A percentile compares a stretch with the other conserved stretches of the same genome.
Conservation (phyloP, 2,113 vertebrate species). For the Clupea harengus region DNA sequence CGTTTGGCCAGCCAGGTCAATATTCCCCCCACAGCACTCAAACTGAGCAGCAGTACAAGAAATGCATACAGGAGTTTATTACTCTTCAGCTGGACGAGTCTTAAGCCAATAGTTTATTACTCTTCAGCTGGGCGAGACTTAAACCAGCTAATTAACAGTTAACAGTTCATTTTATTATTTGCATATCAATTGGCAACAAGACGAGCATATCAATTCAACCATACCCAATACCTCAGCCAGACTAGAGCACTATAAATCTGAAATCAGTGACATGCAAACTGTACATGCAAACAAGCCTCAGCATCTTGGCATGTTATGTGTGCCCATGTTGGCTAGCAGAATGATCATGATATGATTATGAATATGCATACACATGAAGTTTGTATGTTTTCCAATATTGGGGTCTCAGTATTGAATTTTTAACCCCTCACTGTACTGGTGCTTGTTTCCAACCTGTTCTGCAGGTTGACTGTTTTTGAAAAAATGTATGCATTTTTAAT, state of each 20-base stretch:
- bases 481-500: not conserved
- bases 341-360: not conserved
- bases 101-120: constrained; percentile 75
- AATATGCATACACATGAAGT: not conserved
- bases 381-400: constrained; percentile 14
- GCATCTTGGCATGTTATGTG: not conserved
- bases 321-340: not conserved
- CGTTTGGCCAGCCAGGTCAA: constrained; percentile 83
- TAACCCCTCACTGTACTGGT: constrained; percentile 18
- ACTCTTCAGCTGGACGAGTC: constrained; percentile 76
- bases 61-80: constrained; percentile 84
- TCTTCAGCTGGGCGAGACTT: constrained; percentile 75
- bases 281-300: not conserved
- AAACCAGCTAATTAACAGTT: constrained; percentile 44
- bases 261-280: not conserved
- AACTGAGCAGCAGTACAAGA: constrained; percentile 83
- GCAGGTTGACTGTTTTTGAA: not conserved
- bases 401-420: constrained; percentile 5
- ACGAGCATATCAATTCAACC: not conserved
- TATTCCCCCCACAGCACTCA: constrained; percentile 75
- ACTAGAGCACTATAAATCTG: not conserved
- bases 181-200: not conserved
- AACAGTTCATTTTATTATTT: not conserved
- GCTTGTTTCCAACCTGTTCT: constrained; percentile 10
- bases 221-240: not conserved